Evolutionary conservation across 2,888 invertebrate genomes (phyloP), one percentile per base, ranked within the genome.

Genomic region (Chalcis sispes): DNA sequence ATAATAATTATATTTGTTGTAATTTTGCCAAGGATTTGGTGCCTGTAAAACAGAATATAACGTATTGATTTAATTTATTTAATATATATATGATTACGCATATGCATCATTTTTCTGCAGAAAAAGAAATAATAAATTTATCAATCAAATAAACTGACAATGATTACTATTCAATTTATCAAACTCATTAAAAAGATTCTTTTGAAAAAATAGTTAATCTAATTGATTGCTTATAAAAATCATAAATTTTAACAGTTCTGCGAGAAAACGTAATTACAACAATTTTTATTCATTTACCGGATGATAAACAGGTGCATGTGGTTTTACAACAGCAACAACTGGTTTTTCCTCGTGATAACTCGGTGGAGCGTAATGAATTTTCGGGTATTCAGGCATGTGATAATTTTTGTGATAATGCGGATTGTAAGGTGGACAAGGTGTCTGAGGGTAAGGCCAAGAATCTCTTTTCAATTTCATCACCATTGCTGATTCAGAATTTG

Each of bases 381-480:
- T 72, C 0, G 79, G 79, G 7, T 75, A 32, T 2, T 74, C 36
- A 8, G 76, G 66, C n/a, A 78, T 62, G 18, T 79, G 79, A 59
- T 75, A 42, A 76, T 56, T 42, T 75, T 50, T 64, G 7, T 75
- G 46, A 18, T 36, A 23, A 8, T 72, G 77, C 5, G 83, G 82
- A 61, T 83, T 83, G 20, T 77, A 77, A 8, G 85, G 84, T 2
- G 86, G 87, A 77, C 88, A 88, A 0, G 88, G 87, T 15, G 81
- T 73, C 5, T 71, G 67, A 4, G 84, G 82, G 0, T 46, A 7
- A 3, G 82, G 83, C 25, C 72, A 78, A 1, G 83, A 79, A 1
- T 83, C 82, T 72, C 88, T 81, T 71, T 88, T 88, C 18, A 81
- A 69, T 71, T 87, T 86, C 10, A 72, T 5, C 20, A 80, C 75